Percentiles rank a stretch among this genome's conserved stretches.
phyloP scores from a whole-genome alignment of 2,888 invertebrate species.

The Eristalinus sepulchralis region DNA sequence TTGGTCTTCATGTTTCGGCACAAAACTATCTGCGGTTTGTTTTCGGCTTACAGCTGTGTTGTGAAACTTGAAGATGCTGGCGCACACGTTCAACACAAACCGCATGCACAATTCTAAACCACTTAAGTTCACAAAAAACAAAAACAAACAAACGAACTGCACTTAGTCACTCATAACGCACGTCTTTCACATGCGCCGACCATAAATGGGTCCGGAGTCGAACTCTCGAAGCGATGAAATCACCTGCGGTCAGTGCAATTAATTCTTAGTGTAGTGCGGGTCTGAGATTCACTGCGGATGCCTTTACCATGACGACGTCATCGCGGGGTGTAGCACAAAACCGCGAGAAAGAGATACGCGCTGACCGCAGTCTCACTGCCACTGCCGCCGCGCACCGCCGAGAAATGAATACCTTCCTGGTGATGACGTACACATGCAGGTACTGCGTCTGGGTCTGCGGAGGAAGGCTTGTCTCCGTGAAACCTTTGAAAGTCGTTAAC shows the following conservation, averaged over 20 bases:
- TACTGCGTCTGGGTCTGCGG: background rate
- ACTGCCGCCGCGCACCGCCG: constrained; percentile 29
- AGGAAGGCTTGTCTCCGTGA: constrained; percentile 48
- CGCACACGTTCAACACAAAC: constrained; percentile 34
- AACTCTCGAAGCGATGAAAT: constrained; percentile 27
- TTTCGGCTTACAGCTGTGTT: constrained; percentile 25
- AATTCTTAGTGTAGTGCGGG: constrained; percentile 46
- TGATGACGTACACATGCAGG: constrained; percentile 21
- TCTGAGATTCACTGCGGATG: constrained; percentile 30
- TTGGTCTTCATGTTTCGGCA: constrained; percentile 71
- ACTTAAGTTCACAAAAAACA: constrained; percentile 5
- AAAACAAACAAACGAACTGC: constrained; percentile 25
- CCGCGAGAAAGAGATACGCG: constrained; percentile 34
- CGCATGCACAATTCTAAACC: constrained; percentile 43
- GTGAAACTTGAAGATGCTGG: constrained; percentile 35
- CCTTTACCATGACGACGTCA: constrained; percentile 28
- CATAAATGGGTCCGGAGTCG: background rate
- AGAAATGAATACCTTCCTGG: constrained; percentile 58
- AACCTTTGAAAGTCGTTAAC: constrained; percentile 56
- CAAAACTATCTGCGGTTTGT: constrained; percentile 38
- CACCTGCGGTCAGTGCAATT: constrained; percentile 65
- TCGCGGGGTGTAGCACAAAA: constrained; percentile 42
- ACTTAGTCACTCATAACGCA: constrained; percentile 16
- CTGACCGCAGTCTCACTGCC: constrained; percentile 52
- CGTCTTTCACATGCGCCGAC: constrained; percentile 26